These are phyloP conservation scores for Drosophila melanosoma DNA, from an alignment of 2,888 invertebrate genomes.

Conservation along the genomic window DNA sequence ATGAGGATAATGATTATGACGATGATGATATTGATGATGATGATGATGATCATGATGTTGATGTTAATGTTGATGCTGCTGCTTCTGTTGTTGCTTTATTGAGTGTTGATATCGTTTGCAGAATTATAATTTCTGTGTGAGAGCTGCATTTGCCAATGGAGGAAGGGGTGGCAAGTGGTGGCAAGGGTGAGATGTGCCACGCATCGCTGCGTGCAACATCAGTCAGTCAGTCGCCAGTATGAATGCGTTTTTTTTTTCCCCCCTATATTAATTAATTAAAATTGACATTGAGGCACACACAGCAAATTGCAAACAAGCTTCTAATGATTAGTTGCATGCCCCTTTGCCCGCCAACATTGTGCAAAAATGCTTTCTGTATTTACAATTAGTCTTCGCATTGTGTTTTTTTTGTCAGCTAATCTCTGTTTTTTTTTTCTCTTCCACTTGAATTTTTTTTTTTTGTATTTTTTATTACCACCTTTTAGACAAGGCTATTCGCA, in stretches of 20 bases:
- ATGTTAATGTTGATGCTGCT: constrained; percentile 29
- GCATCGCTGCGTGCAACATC: constrained; percentile 64
- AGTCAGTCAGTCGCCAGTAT: constrained; percentile 36
- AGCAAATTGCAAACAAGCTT: constrained; percentile 77
- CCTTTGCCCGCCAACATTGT: constrained; percentile 72
- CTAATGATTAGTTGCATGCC: constrained; percentile 74
- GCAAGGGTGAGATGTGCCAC: constrained; percentile 31
- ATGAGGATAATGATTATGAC: constrained; percentile 37
- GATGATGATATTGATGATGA: constrained; percentile 30
- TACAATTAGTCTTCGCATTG: constrained; percentile 63
- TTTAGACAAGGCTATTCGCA: constrained; percentile 60
- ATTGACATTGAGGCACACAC: constrained; percentile 75
- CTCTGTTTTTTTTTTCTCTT: neutral
- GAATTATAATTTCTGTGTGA: constrained; percentile 62
- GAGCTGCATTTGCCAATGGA: constrained; percentile 4
- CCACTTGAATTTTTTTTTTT: neutral
- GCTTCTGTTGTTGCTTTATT: constrained; percentile 35
- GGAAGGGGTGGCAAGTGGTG: neutral
- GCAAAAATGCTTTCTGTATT: constrained; percentile 75
- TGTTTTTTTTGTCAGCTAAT: constrained; percentile 43
- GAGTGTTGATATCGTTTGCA: constrained; percentile 63
- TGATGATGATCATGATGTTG: constrained; percentile 55
- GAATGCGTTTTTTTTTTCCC: constrained; percentile 6
- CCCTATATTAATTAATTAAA: constrained; percentile 71
- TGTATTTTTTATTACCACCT: constrained; percentile 32